Evolutionary conservation across 1,140 invertebrate genomes (phyloP), one percentile per base, ranked within the genome.

Genomic region (Rhyacophila brunnea): DNA sequence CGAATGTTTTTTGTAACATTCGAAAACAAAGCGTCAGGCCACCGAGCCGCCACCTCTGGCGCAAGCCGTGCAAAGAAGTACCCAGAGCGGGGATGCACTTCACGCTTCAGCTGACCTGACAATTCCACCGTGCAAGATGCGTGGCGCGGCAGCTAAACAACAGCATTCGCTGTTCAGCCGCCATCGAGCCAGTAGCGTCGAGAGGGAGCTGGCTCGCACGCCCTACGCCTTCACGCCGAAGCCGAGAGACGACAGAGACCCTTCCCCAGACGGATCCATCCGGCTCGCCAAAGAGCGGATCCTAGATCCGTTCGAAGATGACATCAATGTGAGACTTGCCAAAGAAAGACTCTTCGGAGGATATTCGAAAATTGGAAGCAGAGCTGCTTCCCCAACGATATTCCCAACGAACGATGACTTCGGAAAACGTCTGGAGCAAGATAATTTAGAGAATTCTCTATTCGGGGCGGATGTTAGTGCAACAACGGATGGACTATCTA

Each of bases 151-250:
- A 61, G 70, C 68, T 17, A 62, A 54, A 6, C 50, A 51, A 14
- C 58, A 66, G 5, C 70, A 62, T 6, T 77, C 76, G 18, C 67
- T 80, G 6, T 80, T 79, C 68, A 65, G 64, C 55, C 65, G 76
- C 10, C 76, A 73, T 50, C 67, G 77, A 4, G 75, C 77, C 70
- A 79, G 78, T 64, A 78, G 75, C 53, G 69, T 79, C 1, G 77
- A 79, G 58, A 72, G 76, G 50, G 76, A 79, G 45, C 65, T 79
- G 1, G 75, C 77, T 1, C 78, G 77, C 52, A 79, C 77, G 44
- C 77, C 77, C 10, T 80, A 80, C 64, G 77, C 77, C 32, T 80
- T 80, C 70, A 70, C 73, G 0, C 54, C 63, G 0, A 60, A 64
- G 35, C 62, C 62, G 0, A 50, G 56, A 20, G 52, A 55, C 7